These are phyloP conservation scores for Prosapia bicincta DNA, from an alignment of 2,888 invertebrate genomes.

Conservation along the genomic window DNA sequence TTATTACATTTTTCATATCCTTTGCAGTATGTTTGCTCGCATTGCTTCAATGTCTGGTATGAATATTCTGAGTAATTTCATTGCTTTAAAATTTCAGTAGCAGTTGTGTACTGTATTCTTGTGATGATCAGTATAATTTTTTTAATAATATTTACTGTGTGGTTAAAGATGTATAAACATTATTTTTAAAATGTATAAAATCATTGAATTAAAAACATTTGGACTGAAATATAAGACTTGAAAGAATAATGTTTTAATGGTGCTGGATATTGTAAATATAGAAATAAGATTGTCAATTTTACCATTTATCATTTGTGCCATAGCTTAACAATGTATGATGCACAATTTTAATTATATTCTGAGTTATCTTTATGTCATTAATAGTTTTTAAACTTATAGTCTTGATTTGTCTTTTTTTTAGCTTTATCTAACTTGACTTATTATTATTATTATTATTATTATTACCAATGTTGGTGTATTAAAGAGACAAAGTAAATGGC, in stretches of 20 bases:
- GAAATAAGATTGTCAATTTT: not conserved
- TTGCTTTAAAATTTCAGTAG: too few species aligned
- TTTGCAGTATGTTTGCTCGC: too few species aligned
- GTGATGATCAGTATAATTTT: too few species aligned
- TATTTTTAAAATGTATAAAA: not conserved
- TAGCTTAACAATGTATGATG: not conserved
- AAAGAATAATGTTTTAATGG: not conserved
- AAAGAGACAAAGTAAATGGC: not conserved
- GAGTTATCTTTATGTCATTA: not conserved
- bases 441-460: not conserved
- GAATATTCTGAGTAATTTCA: too few species aligned
- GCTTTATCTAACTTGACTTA: not conserved
- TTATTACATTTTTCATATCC: too few species aligned
- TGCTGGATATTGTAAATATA: not conserved
- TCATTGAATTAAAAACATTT: not conserved
- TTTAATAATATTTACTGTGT: not conserved
- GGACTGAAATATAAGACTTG: not conserved
- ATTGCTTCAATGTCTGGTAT: too few species aligned
- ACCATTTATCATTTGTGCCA: not conserved
- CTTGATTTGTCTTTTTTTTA: not conserved
- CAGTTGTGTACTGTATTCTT: too few species aligned
- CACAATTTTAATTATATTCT: not conserved
- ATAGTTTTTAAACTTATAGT: not conserved
- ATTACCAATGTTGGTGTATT: not conserved
- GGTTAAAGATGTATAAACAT: not conserved